Percentiles rank a stretch among this genome's conserved stretches.
Conservation (phyloP, 2,113 vertebrate species). For the Fregetta grallaria region DNA sequence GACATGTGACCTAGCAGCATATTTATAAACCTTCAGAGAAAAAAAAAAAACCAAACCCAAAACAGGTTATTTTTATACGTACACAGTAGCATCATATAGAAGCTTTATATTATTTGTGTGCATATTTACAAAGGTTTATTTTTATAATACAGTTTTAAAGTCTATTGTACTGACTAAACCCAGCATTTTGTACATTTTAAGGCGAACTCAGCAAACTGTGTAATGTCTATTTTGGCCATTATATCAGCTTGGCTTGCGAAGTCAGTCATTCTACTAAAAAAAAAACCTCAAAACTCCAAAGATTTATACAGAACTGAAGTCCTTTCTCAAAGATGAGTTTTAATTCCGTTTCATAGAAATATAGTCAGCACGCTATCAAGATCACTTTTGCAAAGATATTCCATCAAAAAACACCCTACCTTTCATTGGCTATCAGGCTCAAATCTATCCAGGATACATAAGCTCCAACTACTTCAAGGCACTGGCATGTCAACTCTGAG, state of each 20-base stretch:
- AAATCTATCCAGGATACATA: conserved; percentile 99
- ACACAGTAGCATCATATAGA: background rate
- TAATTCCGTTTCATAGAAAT: background rate
- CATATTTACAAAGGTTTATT: background rate
- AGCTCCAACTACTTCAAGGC: conserved; percentile 97
- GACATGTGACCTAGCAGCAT: conserved; percentile 98
- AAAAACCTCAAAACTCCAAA: background rate
- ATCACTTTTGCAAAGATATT: background rate
- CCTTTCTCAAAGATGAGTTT: background rate
- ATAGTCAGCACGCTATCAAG: background rate
- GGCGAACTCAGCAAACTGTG: background rate
- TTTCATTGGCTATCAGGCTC: conserved; percentile 96
- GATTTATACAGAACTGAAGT: background rate
- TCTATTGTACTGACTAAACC: background rate
- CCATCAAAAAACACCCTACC: conserved; percentile 69
- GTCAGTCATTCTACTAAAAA: background rate
- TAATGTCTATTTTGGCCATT: background rate
- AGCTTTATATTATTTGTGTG: background rate
- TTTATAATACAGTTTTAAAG: background rate
- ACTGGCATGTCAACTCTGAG: conserved; percentile 97
- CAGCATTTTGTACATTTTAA: background rate
- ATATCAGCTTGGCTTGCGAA: background rate
- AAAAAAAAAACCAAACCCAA: background rate
- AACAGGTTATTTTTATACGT: background rate
- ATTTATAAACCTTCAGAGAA: conserved; percentile 88